Percentiles rank a stretch among this genome's conserved stretches.
Conservation (phyloP, 2,113 vertebrate species). For the Halichoeres trimaculatus region DNA sequence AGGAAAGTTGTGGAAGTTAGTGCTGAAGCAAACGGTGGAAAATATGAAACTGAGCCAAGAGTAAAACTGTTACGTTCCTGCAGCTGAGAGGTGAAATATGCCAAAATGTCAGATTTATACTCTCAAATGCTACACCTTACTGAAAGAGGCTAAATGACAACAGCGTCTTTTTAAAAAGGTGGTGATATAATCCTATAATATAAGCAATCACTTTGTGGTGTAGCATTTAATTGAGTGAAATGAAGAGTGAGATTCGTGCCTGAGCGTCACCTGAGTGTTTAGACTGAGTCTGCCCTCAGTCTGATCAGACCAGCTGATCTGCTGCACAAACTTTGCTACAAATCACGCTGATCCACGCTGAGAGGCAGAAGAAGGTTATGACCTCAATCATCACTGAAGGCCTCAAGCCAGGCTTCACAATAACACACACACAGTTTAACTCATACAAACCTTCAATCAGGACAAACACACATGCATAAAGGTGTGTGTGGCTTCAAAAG, state of each 20-base stretch:
- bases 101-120: neutral
- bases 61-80: neutral
- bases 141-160: neutral
- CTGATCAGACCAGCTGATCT: neutral
- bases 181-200: neutral
- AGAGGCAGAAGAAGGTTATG: constrained; percentile 27
- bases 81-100: neutral
- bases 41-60: constrained; percentile 20
- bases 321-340: constrained; percentile 35
- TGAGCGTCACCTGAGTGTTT: constrained; percentile 46
- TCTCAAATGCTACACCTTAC: neutral
- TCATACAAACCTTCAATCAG: too few species aligned
- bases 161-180: neutral
- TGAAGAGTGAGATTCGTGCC: constrained; percentile 37
- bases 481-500: constrained; percentile 19
- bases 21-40: constrained; percentile 25
- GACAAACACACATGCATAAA: constrained; percentile 14
- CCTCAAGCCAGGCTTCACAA: neutral
- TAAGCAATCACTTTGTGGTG: neutral
- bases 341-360: constrained; percentile 32
- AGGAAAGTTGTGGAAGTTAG: constrained; percentile 14
- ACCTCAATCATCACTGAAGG: constrained; percentile 50
- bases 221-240: constrained; percentile 53
- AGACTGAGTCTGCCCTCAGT: constrained; percentile 19
- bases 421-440: constrained; percentile 1